Percentiles rank a stretch among this genome's conserved stretches.
These are phyloP conservation scores for Polyommatus iphigenia DNA, from an alignment of 2,888 invertebrate species.

Conservation along the genomic window DNA sequence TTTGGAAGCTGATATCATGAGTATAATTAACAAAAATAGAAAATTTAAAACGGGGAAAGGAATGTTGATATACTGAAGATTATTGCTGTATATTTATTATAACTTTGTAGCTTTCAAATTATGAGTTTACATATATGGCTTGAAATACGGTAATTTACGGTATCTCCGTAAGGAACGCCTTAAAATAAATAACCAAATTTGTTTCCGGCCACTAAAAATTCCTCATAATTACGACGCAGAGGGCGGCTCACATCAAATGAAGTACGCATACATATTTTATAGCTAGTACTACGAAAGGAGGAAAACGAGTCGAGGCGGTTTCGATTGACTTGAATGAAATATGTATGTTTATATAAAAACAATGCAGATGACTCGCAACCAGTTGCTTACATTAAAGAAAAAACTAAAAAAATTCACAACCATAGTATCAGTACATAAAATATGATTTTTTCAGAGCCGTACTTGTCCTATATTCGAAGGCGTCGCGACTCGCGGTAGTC, in stretches of 20 bases:
- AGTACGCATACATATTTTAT: slow-evolving; percentile 38
- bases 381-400: slow-evolving; percentile 35
- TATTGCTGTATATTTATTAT: too few relatives aligned
- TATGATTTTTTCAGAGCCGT: slow-evolving; percentile 3
- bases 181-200: slow-evolving; percentile 29
- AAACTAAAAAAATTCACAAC: neutral
- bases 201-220: slow-evolving; percentile 37
- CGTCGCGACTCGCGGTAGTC: slow-evolving; percentile 42
- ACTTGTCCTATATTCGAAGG: neutral
- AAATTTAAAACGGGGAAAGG: too few relatives aligned
- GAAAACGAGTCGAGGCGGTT: slow-evolving; percentile 39
- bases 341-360: slow-evolving; percentile 40
- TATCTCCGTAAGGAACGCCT: too few relatives aligned
- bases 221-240: slow-evolving; percentile 35
- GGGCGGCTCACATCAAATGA: slow-evolving; percentile 39
- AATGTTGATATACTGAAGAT: too few relatives aligned
- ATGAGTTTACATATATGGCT: too few relatives aligned
- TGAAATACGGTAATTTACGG: too few relatives aligned
- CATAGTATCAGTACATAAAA: neutral
- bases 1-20: too few relatives aligned
- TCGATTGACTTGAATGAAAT: slow-evolving; percentile 41
- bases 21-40: too few relatives aligned
- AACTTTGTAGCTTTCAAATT: too few relatives aligned
- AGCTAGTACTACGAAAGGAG: slow-evolving; percentile 40
- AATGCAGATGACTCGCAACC: slow-evolving; percentile 38